A percentile compares a stretch with the other conserved stretches of the same genome.
Conservation (phyloP, 2,888 invertebrate species). For the Rhingia campestris region DNA sequence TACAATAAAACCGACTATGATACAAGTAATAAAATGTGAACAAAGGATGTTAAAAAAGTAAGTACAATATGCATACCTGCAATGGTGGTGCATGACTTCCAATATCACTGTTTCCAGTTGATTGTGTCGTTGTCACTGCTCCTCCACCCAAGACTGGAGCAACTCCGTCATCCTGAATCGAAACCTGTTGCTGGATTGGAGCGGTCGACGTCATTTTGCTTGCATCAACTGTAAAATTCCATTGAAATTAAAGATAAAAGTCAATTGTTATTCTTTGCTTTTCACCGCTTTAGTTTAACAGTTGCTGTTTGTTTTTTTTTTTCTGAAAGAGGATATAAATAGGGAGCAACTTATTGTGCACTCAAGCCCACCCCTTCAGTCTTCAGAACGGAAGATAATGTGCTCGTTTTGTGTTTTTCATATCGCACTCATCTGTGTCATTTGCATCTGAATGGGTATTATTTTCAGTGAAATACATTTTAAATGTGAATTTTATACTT, state of each 20-base stretch:
- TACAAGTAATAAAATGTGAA: slow-evolving; percentile 23
- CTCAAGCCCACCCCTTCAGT: neutral
- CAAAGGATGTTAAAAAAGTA: slow-evolving; percentile 18
- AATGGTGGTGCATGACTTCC: slow-evolving; percentile 85
- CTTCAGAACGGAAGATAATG: slow-evolving; percentile 4
- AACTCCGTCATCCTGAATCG: slow-evolving; percentile 79
- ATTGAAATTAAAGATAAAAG: slow-evolving; percentile 62
- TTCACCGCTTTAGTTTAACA: slow-evolving; percentile 24
- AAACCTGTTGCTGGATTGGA: slow-evolving; percentile 77
- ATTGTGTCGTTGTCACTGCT: slow-evolving; percentile 83
- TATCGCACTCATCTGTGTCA: slow-evolving; percentile 2
- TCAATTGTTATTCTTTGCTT: slow-evolving; percentile 49
- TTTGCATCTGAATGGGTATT: slow-evolving; percentile 38
- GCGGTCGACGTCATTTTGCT: slow-evolving; percentile 81
- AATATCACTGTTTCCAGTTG: slow-evolving; percentile 86
- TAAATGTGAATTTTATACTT: neutral
- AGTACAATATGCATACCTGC: slow-evolving; percentile 82
- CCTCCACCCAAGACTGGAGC: slow-evolving; percentile 35
- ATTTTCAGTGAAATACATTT: slow-evolving; percentile 7
- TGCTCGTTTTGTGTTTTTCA: neutral
- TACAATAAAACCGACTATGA: neutral
- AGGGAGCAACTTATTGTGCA: slow-evolving; percentile 7
- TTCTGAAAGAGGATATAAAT: neutral
- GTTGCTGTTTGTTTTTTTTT: slow-evolving; percentile 5
- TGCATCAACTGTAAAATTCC: slow-evolving; percentile 79